Conservation (phyloP, 2,888 invertebrate species). For the Agapostemon virescens region DNA sequence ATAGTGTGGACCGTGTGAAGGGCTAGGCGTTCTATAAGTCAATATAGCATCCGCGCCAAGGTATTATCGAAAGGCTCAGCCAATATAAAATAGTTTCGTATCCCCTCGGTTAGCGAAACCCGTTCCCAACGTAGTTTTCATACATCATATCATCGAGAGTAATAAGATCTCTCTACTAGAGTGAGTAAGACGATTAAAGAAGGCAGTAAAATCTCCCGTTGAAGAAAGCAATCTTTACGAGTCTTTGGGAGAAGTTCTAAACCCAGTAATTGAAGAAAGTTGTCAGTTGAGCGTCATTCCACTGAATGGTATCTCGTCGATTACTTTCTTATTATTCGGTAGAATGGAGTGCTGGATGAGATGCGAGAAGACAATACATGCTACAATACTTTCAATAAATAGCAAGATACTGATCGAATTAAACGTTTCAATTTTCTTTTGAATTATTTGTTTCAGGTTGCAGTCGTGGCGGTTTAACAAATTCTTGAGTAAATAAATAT, state of each 20-base stretch:
- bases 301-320: neutral
- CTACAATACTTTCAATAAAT: neutral
- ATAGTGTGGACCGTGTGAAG: slow-evolving; percentile 6
- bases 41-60: slow-evolving; percentile 11
- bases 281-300: neutral
- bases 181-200: slow-evolving; percentile 18
- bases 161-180: slow-evolving; percentile 32
- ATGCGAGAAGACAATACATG: neutral
- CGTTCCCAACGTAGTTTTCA: slow-evolving; percentile 34
- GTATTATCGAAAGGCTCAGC: slow-evolving; percentile 21
- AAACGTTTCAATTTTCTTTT: neutral
- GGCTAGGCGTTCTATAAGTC: slow-evolving; percentile 29
- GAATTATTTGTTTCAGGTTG: neutral
- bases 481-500: neutral
- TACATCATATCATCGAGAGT: slow-evolving; percentile 29
- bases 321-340: neutral
- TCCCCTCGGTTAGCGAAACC: slow-evolving; percentile 25
- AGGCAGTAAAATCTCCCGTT: neutral
- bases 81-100: slow-evolving; percentile 29
- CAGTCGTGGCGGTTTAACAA: neutral
- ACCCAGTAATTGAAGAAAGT: neutral
- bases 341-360: neutral
- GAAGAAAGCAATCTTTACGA: neutral
- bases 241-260: neutral
- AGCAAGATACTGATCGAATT: neutral